A percentile compares a stretch with the other conserved stretches of the same genome.
These are phyloP conservation scores for Scortum barcoo DNA, from an alignment of 2,113 vertebrate genomes.

Conservation along the genomic window DNA sequence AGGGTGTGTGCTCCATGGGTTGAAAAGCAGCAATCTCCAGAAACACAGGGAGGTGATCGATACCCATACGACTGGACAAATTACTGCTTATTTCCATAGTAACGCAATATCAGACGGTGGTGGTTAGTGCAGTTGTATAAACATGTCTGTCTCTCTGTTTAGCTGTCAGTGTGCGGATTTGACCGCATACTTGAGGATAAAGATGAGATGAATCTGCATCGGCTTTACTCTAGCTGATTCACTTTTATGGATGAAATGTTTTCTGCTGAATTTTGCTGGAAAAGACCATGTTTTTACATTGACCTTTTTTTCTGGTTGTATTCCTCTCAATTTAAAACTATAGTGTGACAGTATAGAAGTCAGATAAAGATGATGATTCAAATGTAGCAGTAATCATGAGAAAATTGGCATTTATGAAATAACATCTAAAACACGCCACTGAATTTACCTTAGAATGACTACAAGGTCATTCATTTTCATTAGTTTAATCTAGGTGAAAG, in stretches of 20 bases:
- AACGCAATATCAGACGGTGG: conserved; percentile 66
- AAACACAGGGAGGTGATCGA: conserved; percentile 65
- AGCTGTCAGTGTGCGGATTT: conserved; percentile 32
- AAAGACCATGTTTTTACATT: background rate
- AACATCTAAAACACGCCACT: background rate
- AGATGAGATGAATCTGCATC: conserved; percentile 31
- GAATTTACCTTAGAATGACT: background rate
- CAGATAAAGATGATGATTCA: background rate
- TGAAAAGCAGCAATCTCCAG: conserved; percentile 55
- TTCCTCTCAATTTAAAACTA: background rate
- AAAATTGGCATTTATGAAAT: too few species aligned
- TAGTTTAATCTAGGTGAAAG: background rate
- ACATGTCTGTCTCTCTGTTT: conserved; percentile 8
- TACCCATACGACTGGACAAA: conserved; percentile 62
- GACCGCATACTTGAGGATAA: conserved; percentile 26
- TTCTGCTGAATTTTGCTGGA: conserved; percentile 4
- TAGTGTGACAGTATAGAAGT: background rate
- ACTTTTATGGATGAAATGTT: background rate
- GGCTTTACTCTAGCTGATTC: conserved; percentile 20
- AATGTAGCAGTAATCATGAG: background rate
- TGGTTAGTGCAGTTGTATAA: conserved; percentile 39
- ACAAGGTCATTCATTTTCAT: conserved; percentile 13
- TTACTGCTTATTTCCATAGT: conserved; percentile 74
- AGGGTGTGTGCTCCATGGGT: conserved; percentile 30
- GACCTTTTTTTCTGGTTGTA: background rate